Evolutionary conservation across 2,113 vertebrate species (phyloP).

Genomic region (Hypocryptadius cinnamomeus): DNA sequence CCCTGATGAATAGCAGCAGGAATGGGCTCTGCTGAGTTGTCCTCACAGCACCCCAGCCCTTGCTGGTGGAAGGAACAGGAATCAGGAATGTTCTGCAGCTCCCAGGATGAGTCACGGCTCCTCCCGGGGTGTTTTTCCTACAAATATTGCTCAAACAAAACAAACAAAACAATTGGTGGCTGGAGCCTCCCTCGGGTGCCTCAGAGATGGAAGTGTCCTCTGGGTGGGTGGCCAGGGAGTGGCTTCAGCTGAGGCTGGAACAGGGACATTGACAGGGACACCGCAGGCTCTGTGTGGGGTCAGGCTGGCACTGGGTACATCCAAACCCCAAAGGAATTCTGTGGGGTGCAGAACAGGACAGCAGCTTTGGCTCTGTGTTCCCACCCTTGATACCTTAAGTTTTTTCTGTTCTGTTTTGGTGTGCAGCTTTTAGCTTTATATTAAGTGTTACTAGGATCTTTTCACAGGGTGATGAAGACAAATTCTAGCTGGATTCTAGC

Average conservation of each 20-base stretch:
- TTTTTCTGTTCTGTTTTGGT: background rate
- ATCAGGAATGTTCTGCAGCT: background rate
- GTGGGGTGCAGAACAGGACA: background rate
- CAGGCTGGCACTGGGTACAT: background rate
- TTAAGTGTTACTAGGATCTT: background rate
- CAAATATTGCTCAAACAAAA: constrained; percentile 14
- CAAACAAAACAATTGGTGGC: background rate
- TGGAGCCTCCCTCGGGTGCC: background rate
- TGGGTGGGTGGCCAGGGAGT: background rate
- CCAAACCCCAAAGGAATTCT: background rate
- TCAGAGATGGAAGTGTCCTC: background rate
- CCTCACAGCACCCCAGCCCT: background rate
- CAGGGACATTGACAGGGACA: background rate
- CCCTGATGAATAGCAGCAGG: background rate
- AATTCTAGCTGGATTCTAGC: background rate
- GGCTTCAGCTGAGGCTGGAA: background rate
- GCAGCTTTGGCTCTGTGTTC: too few relatives aligned
- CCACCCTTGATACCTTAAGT: background rate
- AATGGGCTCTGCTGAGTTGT: background rate
- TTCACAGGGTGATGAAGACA: background rate
- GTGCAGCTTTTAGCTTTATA: background rate
- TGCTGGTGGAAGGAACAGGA: background rate
- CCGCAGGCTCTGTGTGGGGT: background rate
- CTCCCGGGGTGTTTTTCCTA: background rate
- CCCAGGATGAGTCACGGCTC: background rate